A percentile compares a stretch with the other conserved stretches of the same genome.
Conservation (phyloP, 1,140 invertebrate genomes). For the Odontomachus brunneus region DNA sequence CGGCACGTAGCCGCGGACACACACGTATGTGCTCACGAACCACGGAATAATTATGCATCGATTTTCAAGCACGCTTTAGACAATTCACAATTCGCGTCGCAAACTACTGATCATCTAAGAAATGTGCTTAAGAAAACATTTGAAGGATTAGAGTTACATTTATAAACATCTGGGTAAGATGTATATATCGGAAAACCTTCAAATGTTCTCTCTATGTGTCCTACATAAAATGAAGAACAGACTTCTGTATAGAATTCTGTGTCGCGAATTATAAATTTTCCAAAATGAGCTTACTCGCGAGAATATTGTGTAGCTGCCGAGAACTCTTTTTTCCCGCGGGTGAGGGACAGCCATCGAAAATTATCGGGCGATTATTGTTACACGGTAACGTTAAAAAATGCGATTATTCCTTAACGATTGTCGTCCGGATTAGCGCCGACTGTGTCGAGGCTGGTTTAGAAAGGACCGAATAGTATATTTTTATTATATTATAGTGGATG, state of each 20-base stretch:
- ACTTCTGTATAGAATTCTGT: no score
- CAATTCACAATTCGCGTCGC: no score
- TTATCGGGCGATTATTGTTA: slow-evolving; percentile 34
- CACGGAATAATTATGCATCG: background rate
- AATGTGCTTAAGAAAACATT: no score
- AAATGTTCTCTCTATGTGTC: no score
- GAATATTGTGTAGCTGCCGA: background rate
- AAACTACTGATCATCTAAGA: no score
- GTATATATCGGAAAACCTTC: no score
- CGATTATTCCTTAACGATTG: slow-evolving; percentile 53
- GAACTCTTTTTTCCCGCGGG: background rate
- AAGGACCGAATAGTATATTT: slow-evolving; percentile 29
- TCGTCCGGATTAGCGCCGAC: slow-evolving; percentile 53
- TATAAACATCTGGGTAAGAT: no score
- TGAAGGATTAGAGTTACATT: no score
- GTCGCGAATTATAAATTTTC: no score
- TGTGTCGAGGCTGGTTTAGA: slow-evolving; percentile 29
- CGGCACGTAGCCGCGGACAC: background rate
- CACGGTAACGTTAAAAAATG: slow-evolving; percentile 44
- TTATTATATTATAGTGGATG: background rate
- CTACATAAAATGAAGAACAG: no score
- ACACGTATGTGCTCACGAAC: background rate
- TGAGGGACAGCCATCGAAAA: slow-evolving; percentile 31
- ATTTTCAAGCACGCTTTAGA: background rate
- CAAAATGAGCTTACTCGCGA: background rate